Base-by-base conservation (phyloP, 2,797 vertebrate genomes). In the Sebastes hopkinsi region DNA sequence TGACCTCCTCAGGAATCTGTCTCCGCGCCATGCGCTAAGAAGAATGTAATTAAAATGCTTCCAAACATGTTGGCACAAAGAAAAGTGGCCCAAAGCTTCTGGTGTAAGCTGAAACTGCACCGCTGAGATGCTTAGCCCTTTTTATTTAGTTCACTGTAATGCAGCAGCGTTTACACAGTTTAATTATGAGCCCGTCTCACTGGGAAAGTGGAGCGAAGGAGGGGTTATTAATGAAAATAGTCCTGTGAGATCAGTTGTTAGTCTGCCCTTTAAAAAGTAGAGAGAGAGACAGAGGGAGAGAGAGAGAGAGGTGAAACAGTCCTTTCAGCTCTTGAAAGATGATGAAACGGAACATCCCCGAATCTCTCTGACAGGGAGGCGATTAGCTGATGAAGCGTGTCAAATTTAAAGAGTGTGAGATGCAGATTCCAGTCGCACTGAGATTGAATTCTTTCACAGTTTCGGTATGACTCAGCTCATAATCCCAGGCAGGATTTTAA, bases 151-250 rank as follows among this genome's bases (percentile, higher is more conserved):
- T 75, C 75, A 64, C 54, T 58, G 58, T 79, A 85, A 87, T 86
- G 83, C 81, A 75, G 54, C 23, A 0, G 72, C 55, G 5, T 87
- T 92, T 83, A 82, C 78, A 75, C 85, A 64, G 79, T 89, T 93
- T 94, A 91, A 90, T 92, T 92, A 92, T 75, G 74, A 86, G 85
- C 6, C 67, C 10, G 64, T 86, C 85, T 89, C 87, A 59, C 50
- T 25, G 82, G 86, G 77, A 82, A 84, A 52, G 74, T 60, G 75
- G 25, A 66, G 79, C 14, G 32, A 74, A 82, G 75, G 69, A 88
- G 78, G 78, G 50, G 50, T 87, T 91, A 89, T 92, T 92, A 91
- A 91, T 88, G 87, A 84, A 83, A 81, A 79, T 32, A 67, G 68
- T 84, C 85, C 78, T 77, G 32, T 56, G 82, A 92, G 84, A 88